phyloP scores from a whole-genome alignment of 2,888 invertebrate genomes.

The Troides oblongomaculatus region DNA sequence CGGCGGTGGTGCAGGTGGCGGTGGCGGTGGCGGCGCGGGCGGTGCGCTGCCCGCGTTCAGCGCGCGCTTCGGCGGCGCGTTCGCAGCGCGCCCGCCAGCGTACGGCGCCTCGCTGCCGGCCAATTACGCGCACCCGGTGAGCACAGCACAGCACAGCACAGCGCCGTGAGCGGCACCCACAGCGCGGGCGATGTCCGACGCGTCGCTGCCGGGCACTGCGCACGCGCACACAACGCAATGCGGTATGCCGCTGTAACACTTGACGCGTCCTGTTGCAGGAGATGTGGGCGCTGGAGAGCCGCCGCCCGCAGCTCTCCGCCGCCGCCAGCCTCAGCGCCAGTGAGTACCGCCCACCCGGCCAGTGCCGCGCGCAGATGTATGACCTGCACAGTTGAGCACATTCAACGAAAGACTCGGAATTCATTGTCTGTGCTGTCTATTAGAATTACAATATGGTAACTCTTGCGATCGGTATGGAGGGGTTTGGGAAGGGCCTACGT shows the following conservation, averaged over 20 bases:
- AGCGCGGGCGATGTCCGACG: background rate
- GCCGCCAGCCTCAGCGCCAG: constrained; percentile 86
- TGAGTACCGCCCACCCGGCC: constrained; percentile 70
- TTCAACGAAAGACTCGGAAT: background rate
- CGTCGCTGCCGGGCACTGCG: too few relatives aligned
- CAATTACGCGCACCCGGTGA: constrained; percentile 60
- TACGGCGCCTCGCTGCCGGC: constrained; percentile 54
- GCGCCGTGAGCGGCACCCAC: background rate
- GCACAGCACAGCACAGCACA: background rate
- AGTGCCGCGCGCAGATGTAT: background rate
- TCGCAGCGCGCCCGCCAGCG: constrained; percentile 51
- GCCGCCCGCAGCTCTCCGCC: constrained; percentile 80
- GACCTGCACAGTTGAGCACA: background rate
- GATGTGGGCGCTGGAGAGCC: constrained; percentile 60
- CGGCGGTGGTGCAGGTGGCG: constrained; percentile 44
- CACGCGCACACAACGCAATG: too few relatives aligned
- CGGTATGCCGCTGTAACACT: background rate
- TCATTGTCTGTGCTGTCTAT: background rate
- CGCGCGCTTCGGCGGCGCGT: constrained; percentile 74
- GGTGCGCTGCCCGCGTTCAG: constrained; percentile 79
- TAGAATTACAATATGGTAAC: background rate
- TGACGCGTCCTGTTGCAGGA: constrained; percentile 56
- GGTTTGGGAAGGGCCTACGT: too few relatives aligned
- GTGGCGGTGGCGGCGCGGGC: constrained; percentile 57
- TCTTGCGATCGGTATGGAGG: background rate